Evolutionary conservation across 2,797 vertebrate genomes (phyloP).

Genomic region (Rhynchotus rufescens): DNA sequence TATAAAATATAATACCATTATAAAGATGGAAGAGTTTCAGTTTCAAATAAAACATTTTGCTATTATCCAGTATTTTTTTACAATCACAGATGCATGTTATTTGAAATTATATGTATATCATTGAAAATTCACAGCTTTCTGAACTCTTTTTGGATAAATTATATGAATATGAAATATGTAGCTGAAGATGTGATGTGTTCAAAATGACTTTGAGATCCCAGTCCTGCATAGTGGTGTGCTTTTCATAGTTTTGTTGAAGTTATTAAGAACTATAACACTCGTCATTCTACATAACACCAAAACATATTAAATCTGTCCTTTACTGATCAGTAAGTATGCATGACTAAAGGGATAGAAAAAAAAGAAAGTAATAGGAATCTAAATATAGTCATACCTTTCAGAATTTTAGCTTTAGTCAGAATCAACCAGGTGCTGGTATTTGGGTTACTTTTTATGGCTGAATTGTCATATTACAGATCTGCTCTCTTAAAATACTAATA

Average conservation of each 20-base stretch:
- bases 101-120: background rate
- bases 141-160: background rate
- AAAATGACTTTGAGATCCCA: background rate
- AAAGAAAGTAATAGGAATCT: background rate
- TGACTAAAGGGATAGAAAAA: background rate
- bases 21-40: background rate
- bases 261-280: background rate
- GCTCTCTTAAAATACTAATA: background rate
- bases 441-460: background rate
- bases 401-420: background rate
- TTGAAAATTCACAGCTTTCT: background rate
- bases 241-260: background rate
- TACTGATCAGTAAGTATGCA: background rate
- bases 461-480: background rate
- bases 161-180: background rate
- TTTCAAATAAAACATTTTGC: background rate
- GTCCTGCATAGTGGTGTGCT: background rate
- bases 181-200: background rate
- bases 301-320: background rate
- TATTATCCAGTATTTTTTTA: background rate
- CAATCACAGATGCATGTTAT: background rate
- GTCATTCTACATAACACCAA: background rate
- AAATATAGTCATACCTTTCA: background rate
- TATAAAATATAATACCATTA: background rate
- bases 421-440: background rate